Percentiles rank a stretch among this genome's conserved stretches.
Evolutionary conservation across 2,888 invertebrate genomes (phyloP).

Genomic region (Drosophila parthenogenetica): DNA sequence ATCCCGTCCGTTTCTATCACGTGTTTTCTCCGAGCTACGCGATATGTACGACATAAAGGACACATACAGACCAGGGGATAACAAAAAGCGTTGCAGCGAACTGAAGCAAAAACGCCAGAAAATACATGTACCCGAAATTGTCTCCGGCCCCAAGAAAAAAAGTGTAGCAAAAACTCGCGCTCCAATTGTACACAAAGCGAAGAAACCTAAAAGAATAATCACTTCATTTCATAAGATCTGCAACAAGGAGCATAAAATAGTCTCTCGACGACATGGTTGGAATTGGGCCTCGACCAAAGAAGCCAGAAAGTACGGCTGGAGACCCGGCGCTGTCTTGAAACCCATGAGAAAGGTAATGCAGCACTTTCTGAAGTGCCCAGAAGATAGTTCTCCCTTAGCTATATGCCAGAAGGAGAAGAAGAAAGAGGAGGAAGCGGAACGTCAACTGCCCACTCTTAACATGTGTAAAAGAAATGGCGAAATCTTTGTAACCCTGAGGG

Average conservation of each 20-base stretch:
- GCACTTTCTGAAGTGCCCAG: conserved; percentile 74
- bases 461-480: conserved; percentile 88
- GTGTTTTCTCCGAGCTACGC: conserved; percentile 79
- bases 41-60: conserved; percentile 74
- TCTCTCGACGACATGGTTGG: conserved; percentile 89
- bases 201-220: background rate
- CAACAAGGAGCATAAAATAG: conserved; percentile 84
- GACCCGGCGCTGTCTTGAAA: conserved; percentile 82
- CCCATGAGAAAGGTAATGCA: conserved; percentile 81
- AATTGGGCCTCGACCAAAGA: conserved; percentile 86
- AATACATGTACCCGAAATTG: background rate
- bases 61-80: conserved; percentile 15
- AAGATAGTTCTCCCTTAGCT: conserved; percentile 48
- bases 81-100: background rate
- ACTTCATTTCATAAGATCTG: conserved; percentile 86
- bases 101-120: background rate
- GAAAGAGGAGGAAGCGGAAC: conserved; percentile 71
- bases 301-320: conserved; percentile 79
- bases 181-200: background rate
- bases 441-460: conserved; percentile 86
- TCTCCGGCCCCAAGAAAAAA: background rate
- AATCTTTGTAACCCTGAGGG: conserved; percentile 86
- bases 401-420: conserved; percentile 82
- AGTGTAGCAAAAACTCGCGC: background rate
- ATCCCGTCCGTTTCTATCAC: conserved; percentile 72